Percentiles rank a stretch among this genome's conserved stretches.
These are phyloP conservation scores for Polypterus bichir DNA, from an alignment of 2,113 vertebrate species.

Conservation along the genomic window DNA sequence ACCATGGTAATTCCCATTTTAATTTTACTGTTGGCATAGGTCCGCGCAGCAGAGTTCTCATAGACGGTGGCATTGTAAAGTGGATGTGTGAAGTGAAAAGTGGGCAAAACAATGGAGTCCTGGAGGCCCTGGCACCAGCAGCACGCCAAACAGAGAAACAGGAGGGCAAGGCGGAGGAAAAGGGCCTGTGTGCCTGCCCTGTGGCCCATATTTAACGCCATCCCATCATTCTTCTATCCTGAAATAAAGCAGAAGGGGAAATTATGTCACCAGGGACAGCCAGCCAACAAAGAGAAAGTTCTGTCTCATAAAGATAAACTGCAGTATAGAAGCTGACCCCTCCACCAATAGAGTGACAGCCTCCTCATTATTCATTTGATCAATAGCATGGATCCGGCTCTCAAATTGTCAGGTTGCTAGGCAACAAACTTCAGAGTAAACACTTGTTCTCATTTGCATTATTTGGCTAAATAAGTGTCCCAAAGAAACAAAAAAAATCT, in stretches of 20 bases:
- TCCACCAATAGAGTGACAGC: conserved; percentile 10
- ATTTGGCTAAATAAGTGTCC: conserved; percentile 30
- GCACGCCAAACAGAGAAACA: conserved; percentile 54
- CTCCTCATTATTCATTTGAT: conserved; percentile 22
- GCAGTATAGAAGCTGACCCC: conserved; percentile 16
- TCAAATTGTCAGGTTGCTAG: conserved; percentile 10
- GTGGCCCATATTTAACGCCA: conserved; percentile 78
- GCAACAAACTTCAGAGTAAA: conserved; percentile 26
- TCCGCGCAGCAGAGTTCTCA: conserved; percentile 91
- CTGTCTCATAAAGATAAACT: conserved; percentile 10
- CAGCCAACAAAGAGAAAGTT: conserved; percentile 7
- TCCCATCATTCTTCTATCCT: conserved; percentile 77
- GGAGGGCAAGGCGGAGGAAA: conserved; percentile 51
- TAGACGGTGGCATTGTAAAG: conserved; percentile 83
- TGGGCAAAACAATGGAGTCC: conserved; percentile 36
- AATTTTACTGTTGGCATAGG: conserved; percentile 79
- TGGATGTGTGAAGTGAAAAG: conserved; percentile 76
- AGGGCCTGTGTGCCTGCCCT: conserved; percentile 62
- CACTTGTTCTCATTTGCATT: conserved; percentile 26
- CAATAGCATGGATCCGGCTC: conserved; percentile 17
- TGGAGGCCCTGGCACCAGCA: conserved; percentile 50
- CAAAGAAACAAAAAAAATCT: conserved; percentile 25
- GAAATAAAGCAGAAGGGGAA: conserved; percentile 29
- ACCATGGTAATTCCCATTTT: conserved; percentile 80
- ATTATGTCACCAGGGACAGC: conserved; percentile 12